phyloP scores from a whole-genome alignment of 2,113 vertebrate species.

The Mobula hypostoma region DNA sequence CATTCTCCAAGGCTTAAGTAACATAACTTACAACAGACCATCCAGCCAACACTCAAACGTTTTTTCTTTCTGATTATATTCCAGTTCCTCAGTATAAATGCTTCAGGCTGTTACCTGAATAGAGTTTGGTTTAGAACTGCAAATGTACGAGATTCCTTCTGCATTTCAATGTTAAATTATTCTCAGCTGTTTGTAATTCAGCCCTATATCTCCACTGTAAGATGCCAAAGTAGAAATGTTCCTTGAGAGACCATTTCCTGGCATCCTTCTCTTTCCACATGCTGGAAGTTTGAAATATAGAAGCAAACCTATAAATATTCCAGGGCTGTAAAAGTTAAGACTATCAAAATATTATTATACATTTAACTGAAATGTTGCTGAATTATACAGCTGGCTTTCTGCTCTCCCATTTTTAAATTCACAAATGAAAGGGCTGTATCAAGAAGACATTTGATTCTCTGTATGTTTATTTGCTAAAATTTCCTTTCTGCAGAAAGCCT shows the following conservation, averaged over 20 bases:
- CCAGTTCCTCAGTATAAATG: not conserved
- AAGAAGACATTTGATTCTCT: not conserved
- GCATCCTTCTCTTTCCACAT: not conserved
- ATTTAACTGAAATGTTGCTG: not conserved
- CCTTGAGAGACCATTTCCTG: not conserved
- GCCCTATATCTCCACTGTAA: not conserved
- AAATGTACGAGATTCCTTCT: slow-evolving; percentile 1
- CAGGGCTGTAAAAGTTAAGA: not conserved
- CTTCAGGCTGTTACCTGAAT: not conserved
- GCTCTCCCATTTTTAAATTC: not conserved
- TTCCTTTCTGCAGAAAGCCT: not conserved
- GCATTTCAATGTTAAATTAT: not conserved
- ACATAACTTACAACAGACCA: not conserved
- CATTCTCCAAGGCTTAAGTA: not conserved
- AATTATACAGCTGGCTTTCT: not conserved
- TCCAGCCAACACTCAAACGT: not conserved
- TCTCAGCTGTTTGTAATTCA: not conserved
- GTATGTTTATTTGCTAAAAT: not conserved
- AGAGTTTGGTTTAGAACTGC: not conserved
- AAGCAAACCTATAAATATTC: not conserved
- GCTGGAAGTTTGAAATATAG: not conserved
- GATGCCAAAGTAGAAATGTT: not conserved
- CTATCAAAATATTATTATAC: slow-evolving; percentile 12
- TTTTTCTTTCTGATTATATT: not conserved
- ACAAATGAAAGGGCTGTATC: not conserved